A percentile compares a stretch with the other conserved stretches of the same genome.
These are phyloP conservation scores for Epicauta chinensis DNA, from an alignment of 1,140 invertebrate species.

Conservation along the genomic window DNA sequence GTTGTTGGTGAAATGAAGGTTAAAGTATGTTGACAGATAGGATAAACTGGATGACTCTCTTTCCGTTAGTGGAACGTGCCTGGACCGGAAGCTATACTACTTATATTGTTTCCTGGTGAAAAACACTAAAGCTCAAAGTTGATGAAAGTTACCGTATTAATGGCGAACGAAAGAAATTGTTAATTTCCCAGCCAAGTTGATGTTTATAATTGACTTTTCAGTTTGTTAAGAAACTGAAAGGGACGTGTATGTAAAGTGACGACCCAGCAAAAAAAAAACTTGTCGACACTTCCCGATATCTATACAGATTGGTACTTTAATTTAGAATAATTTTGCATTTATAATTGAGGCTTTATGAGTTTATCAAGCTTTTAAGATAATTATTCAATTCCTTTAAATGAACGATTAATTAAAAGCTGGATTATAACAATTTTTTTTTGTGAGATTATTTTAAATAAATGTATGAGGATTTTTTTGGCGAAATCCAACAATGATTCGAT, in stretches of 20 bases:
- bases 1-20: constrained; percentile 18
- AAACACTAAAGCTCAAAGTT: background rate
- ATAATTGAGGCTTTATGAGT: constrained; percentile 12
- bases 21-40: constrained; percentile 32
- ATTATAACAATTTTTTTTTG: constrained; percentile 16
- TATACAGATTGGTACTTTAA: constrained; percentile 3
- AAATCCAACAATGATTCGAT: no score
- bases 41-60: constrained; percentile 30
- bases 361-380: constrained; percentile 21
- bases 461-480: no score
- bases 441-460: no score
- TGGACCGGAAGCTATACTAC: constrained; percentile 23
- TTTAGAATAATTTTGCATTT: constrained; percentile 26
- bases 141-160: no score
- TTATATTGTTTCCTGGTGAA: constrained; percentile 20
- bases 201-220: no score
- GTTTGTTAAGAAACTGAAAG: no score
- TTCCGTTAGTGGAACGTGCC: constrained; percentile 27
- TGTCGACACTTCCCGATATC: constrained; percentile 12
- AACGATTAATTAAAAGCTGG: constrained; percentile 26
- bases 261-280: constrained; percentile 20
- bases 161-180: constrained; percentile 7
- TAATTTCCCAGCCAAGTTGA: no score
- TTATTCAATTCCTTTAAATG: constrained; percentile 25
- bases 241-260: no score